Evolutionary conservation across 1,140 invertebrate genomes (phyloP).

Genomic region (Papilio aristodemus): DNA sequence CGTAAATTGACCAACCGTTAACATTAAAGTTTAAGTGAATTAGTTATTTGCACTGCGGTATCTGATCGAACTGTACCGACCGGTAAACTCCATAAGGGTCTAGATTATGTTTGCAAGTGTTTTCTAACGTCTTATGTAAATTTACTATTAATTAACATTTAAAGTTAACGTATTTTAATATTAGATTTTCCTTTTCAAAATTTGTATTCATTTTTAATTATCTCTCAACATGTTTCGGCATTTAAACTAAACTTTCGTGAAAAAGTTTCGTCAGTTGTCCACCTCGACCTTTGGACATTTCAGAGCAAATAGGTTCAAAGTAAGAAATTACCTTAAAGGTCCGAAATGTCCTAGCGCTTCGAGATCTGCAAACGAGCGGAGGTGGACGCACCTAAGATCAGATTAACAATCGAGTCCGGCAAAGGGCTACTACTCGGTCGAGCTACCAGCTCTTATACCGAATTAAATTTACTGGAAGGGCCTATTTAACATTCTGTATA

Average conservation of each 20-base stretch:
- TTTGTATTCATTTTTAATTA: not conserved
- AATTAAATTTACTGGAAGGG: constrained; percentile 44
- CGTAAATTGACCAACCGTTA: constrained; percentile 61
- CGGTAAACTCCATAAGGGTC: not conserved
- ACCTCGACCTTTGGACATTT: not conserved
- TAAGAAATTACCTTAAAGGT: not conserved
- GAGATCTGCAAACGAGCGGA: constrained; percentile 41
- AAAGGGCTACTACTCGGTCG: constrained; percentile 44
- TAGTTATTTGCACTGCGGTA: constrained; percentile 46
- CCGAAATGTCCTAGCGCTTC: not conserved
- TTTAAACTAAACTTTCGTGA: not conserved
- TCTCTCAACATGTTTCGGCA: not conserved
- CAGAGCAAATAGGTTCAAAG: not conserved
- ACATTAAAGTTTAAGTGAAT: constrained; percentile 51
- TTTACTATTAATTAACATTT: not conserved
- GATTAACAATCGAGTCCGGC: constrained; percentile 63
- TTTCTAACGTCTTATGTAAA: not conserved
- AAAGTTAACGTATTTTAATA: not conserved
- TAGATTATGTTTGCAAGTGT: not conserved
- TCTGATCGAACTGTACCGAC: constrained; percentile 42
- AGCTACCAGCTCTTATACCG: constrained; percentile 49
- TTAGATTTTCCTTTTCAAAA: no score
- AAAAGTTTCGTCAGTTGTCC: not conserved
- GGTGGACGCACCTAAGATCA: constrained; percentile 67
- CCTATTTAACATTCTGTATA: no score